Evolutionary conservation across 1,140 invertebrate species (phyloP).

Genomic region (Arctopsyche grandis): DNA sequence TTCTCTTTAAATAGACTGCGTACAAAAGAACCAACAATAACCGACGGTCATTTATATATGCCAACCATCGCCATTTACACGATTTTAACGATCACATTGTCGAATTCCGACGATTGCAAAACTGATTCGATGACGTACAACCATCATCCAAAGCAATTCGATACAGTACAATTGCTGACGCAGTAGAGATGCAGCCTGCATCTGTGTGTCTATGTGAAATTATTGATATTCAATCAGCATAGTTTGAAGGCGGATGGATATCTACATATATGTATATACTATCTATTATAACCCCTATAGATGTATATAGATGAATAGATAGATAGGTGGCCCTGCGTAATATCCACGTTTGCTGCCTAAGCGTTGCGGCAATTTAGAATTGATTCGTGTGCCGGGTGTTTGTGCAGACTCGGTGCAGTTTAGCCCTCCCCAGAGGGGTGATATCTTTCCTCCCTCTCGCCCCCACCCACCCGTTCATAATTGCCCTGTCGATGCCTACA

Average conservation of each 20-base stretch:
- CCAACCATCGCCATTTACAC: no score
- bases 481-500: not conserved
- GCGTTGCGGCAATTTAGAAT: slow-evolving; percentile 4
- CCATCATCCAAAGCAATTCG: not conserved
- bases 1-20: no score
- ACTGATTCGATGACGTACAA: not conserved
- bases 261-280: no score
- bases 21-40: no score
- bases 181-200: not conserved
- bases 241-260: no score
- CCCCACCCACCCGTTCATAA: not conserved
- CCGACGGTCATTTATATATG: no score
- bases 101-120: no score
- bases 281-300: not conserved
- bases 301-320: no score
- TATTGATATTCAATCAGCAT: not conserved
- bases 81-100: no score
- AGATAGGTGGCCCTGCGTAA: no score
- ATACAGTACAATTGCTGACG: not conserved
- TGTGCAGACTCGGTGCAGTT: not conserved
- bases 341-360: not conserved
- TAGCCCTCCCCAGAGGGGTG: not conserved
- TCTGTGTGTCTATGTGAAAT: not conserved
- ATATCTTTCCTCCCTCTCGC: not conserved
- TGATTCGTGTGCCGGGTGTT: not conserved